These are phyloP conservation scores for Tadarida brasiliensis DNA, from an alignment of 2,797 vertebrate species.

Conservation along the genomic window DNA sequence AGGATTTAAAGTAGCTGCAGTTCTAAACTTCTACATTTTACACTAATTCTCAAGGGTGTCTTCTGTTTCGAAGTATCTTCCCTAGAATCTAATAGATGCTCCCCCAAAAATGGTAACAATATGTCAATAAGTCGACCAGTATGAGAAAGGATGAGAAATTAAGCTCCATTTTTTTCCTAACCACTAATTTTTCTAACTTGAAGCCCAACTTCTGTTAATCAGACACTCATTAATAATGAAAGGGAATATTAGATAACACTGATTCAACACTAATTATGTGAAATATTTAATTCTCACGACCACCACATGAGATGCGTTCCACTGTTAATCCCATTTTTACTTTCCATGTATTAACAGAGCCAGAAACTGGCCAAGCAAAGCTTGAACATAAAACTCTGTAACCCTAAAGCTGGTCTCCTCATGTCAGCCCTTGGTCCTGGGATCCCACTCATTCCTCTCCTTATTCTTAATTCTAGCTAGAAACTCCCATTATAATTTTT, in stretches of 20 bases:
- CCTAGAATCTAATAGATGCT: background rate
- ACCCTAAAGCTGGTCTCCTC: background rate
- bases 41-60: background rate
- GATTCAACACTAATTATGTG: background rate
- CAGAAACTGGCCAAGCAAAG: background rate
- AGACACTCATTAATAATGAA: background rate
- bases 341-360: background rate
- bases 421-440: background rate
- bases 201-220: background rate
- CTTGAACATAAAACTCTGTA: background rate
- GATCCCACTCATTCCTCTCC: background rate
- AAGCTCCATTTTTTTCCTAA: background rate
- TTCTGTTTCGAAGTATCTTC: background rate
- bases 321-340: background rate
- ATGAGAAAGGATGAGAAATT: background rate
- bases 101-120: background rate
- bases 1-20: background rate
- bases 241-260: background rate
- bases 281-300: conserved; percentile 12
- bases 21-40: background rate
- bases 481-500: background rate
- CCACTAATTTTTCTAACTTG: background rate
- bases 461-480: background rate
- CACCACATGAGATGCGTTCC: background rate
- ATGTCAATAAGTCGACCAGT: background rate